These are phyloP conservation scores for Elephantulus edwardii DNA, from an alignment of 2,113 vertebrate species.

Conservation along the genomic window DNA sequence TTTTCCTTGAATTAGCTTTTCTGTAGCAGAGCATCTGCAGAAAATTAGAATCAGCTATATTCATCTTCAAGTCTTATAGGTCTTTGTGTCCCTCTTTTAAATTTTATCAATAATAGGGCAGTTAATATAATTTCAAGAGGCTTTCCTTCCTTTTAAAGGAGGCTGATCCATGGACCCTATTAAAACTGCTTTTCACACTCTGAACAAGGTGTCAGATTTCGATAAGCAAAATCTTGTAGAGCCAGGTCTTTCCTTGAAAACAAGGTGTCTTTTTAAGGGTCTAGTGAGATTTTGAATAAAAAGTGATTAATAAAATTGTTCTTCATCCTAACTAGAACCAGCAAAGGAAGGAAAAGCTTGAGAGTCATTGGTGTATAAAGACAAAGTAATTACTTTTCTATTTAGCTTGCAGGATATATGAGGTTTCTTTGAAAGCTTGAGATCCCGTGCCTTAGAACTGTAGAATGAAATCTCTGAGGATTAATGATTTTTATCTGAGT, in stretches of 20 bases:
- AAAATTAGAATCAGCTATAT: neutral
- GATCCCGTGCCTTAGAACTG: neutral
- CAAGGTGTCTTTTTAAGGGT: conserved; percentile 40
- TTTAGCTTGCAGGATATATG: neutral
- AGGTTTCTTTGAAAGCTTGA: conserved; percentile 6
- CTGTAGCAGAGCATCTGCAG: neutral
- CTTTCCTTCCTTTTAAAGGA: conserved; percentile 32
- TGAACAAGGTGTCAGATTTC: conserved; percentile 17
- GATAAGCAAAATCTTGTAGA: neutral
- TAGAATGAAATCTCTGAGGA: neutral
- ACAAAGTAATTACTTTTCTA: conserved; percentile 56
- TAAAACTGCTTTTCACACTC: conserved; percentile 28
- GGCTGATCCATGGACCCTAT: neutral
- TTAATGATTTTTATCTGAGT: conserved; percentile 9
- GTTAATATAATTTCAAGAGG: conserved; percentile 32
- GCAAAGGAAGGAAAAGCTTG: neutral
- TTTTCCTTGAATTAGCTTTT: neutral
- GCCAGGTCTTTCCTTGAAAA: neutral
- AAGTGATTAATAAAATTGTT: conserved; percentile 53
- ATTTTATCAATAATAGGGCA: conserved; percentile 41
- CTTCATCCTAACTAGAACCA: neutral
- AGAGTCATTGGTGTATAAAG: neutral
- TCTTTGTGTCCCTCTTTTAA: neutral
- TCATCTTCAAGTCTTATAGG: neutral
- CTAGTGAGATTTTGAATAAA: conserved; percentile 42